Percentiles rank a stretch among this genome's conserved stretches.
These are phyloP conservation scores for Mercenaria mercenaria DNA, from an alignment of 1,140 invertebrate genomes.

Conservation along the genomic window DNA sequence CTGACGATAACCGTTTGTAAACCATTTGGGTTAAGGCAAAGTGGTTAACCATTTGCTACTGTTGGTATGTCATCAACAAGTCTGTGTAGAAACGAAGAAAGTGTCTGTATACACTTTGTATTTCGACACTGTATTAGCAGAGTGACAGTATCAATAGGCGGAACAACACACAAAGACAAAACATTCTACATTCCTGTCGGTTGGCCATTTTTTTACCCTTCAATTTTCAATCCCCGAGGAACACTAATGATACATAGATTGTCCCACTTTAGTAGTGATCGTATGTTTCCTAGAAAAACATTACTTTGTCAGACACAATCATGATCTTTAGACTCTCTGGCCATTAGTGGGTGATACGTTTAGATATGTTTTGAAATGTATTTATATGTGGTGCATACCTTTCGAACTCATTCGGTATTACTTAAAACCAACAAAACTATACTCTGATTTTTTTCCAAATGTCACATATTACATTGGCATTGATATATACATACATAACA, in stretches of 20 bases:
- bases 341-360: not conserved
- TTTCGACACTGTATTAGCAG: not conserved
- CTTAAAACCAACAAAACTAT: too few species aligned
- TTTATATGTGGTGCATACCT: too few species aligned
- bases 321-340: not conserved
- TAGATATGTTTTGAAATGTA: too few species aligned
- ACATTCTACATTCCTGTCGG: not conserved
- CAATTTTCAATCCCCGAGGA: not conserved
- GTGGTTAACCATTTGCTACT: too few species aligned
- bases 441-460: too few species aligned
- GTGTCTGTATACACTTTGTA: conserved; percentile 29
- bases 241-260: not conserved
- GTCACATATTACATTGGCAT: too few species aligned
- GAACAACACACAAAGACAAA: conserved; percentile 15
- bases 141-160: not conserved
- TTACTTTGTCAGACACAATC: not conserved
- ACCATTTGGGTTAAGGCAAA: too few species aligned
- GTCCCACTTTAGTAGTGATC: not conserved
- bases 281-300: not conserved
- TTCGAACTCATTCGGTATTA: too few species aligned
- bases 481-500: too few species aligned
- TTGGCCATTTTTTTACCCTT: not conserved
- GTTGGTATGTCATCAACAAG: too few species aligned
- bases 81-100: conserved; percentile 31
- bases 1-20: too few species aligned